Evolutionary conservation across 2,113 vertebrate species (phyloP).

Genomic region (Nipponia nippon): DNA sequence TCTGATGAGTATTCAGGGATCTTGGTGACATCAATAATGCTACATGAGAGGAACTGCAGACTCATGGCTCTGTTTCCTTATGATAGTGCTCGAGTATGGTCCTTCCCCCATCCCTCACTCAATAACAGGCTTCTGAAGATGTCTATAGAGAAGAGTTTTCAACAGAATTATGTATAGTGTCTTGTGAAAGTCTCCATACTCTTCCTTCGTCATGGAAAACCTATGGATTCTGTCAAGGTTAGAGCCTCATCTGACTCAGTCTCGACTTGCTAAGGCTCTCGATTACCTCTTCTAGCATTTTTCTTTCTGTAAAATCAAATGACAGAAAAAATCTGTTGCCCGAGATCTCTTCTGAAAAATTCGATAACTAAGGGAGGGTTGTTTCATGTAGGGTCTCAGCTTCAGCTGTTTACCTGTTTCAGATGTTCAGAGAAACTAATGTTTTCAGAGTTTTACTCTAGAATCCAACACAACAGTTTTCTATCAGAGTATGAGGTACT

Average conservation of each 20-base stretch:
- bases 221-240: neutral
- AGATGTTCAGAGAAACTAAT: neutral
- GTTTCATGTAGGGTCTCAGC: neutral
- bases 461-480: neutral
- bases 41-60: neutral
- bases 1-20: neutral
- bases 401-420: neutral
- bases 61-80: neutral
- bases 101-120: neutral
- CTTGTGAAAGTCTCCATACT: neutral
- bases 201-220: neutral
- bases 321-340: neutral
- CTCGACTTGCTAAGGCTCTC: neutral
- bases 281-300: neutral
- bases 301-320: neutral
- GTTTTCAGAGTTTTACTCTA: neutral
- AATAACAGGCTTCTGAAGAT: neutral
- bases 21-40: neutral
- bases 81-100: neutral
- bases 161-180: neutral
- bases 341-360: neutral
- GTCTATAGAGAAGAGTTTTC: neutral
- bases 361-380: fast-evolving
- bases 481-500: neutral
- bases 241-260: neutral